Evolutionary conservation across 2,113 vertebrate species (phyloP).

Genomic region (Siphamia tubifer): DNA sequence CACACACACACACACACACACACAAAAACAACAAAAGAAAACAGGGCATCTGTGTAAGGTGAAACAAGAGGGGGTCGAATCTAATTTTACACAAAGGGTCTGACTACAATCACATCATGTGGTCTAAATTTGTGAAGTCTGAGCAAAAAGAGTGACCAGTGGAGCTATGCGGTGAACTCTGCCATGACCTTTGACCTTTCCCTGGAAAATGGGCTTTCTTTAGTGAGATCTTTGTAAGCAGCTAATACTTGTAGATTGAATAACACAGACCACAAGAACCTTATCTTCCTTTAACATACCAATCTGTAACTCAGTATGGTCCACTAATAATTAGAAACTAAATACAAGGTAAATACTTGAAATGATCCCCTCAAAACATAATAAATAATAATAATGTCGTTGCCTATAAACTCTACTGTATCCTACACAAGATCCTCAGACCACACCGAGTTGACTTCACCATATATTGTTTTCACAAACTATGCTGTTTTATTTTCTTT

Average conservation of each 20-base stretch:
- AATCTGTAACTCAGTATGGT: not conserved
- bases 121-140: constrained; percentile 62
- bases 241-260: constrained; percentile 2
- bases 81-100: constrained; percentile 58
- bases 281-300: not conserved
- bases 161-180: constrained; percentile 62
- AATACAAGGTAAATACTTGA: not conserved
- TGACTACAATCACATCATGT: constrained; percentile 62
- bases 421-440: not conserved
- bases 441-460: not conserved
- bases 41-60: too few relatives aligned
- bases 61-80: constrained; percentile 36
- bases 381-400: not conserved
- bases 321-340: not conserved
- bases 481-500: constrained; percentile 9
- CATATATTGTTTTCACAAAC: constrained; percentile 21
- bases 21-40: too few relatives aligned
- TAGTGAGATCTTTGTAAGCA: constrained; percentile 15
- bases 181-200: constrained; percentile 62
- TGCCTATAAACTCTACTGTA: not conserved
- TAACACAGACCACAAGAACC: constrained; percentile 4
- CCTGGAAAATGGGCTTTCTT: constrained; percentile 12
- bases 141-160: constrained; percentile 60
- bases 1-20: too few relatives aligned
- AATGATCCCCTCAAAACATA: not conserved